Evolutionary conservation across 2,797 vertebrate genomes (phyloP).

Genomic region (Cyclura pinguis): DNA sequence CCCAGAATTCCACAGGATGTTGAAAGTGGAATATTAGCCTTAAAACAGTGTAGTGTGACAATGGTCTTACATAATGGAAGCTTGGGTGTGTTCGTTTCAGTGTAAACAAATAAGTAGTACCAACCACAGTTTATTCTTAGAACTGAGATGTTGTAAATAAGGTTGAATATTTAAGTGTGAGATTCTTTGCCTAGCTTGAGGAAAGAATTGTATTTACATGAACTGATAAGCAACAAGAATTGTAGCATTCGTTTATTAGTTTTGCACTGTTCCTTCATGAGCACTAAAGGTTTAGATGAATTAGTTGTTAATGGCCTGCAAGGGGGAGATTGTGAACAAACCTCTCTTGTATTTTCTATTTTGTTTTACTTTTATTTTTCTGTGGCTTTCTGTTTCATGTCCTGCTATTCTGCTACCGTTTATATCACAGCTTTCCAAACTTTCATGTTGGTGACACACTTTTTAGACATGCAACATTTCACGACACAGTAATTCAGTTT

Average conservation of each 20-base stretch:
- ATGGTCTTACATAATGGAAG: too few species aligned
- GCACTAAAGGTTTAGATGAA: constrained; percentile 24
- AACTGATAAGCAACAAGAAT: neutral
- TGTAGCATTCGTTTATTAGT: constrained; percentile 13
- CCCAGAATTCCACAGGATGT: too few species aligned
- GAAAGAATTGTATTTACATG: neutral
- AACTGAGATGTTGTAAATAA: neutral
- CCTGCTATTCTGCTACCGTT: constrained; percentile 21
- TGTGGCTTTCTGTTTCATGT: constrained; percentile 14
- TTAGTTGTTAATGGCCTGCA: neutral
- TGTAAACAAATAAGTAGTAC: too few species aligned
- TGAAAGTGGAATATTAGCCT: too few species aligned
- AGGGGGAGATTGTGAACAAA: constrained; percentile 17
- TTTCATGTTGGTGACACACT: too few species aligned
- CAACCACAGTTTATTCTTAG: too few species aligned
- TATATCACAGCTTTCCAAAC: neutral
- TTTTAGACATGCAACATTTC: too few species aligned
- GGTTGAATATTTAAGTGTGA: neutral
- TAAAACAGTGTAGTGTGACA: too few species aligned
- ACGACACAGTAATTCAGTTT: too few species aligned
- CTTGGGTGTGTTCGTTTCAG: too few species aligned
- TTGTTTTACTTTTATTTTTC: constrained; percentile 33
- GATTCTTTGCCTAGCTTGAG: neutral
- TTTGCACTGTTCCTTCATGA: constrained; percentile 29
- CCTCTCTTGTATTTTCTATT: constrained; percentile 25